Conservation (phyloP, 2,888 invertebrate species). For the Netelia fuscicornis region DNA sequence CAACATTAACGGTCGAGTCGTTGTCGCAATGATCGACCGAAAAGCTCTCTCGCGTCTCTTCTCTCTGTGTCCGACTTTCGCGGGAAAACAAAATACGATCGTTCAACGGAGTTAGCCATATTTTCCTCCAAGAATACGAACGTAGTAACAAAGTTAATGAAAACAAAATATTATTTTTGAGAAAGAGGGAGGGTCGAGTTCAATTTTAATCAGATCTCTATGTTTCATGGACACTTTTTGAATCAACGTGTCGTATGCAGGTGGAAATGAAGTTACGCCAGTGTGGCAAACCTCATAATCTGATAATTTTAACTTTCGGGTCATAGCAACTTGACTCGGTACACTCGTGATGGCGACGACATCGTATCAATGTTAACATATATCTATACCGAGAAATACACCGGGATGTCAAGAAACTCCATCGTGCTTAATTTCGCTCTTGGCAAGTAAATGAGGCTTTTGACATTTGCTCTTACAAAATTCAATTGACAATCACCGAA, state of each 20-base stretch:
- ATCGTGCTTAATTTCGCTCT: conserved; percentile 33
- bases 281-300: neutral
- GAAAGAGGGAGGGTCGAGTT: neutral
- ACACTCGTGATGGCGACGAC: neutral
- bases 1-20: conserved; percentile 57
- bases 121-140: too few species aligned
- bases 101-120: neutral
- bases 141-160: too few species aligned
- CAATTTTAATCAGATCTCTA: neutral
- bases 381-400: neutral
- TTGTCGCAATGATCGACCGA: conserved; percentile 56
- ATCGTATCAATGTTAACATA: conserved; percentile 16
- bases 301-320: neutral
- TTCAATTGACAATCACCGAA: conserved; percentile 32
- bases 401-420: conserved; percentile 3
- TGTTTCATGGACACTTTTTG: neutral
- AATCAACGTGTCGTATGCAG: neutral
- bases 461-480: conserved; percentile 15
- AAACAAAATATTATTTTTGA: too few species aligned
- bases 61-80: neutral
- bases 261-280: neutral
- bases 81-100: conserved; percentile 11
- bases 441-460: conserved; percentile 22
- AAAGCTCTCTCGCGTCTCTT: conserved; percentile 37
- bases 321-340: too few species aligned